Evolutionary conservation across 2,113 vertebrate species (phyloP).

Genomic region (Alethe diademata): DNA sequence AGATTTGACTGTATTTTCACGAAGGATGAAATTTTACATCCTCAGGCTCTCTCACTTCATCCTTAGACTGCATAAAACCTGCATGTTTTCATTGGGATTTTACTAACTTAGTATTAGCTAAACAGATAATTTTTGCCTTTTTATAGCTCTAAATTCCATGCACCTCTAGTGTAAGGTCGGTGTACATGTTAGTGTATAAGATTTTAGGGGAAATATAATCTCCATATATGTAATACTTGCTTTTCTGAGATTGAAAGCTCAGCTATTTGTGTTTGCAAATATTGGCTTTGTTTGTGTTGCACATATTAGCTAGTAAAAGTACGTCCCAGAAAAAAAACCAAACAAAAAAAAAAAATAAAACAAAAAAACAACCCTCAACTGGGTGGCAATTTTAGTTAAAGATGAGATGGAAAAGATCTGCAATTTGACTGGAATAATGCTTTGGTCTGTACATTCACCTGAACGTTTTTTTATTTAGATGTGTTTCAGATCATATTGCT

Average conservation of each 20-base stretch:
- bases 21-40: background rate
- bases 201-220: background rate
- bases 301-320: background rate
- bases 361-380: too few species aligned
- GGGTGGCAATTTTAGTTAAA: background rate
- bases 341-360: too few species aligned
- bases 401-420: background rate
- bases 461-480: background rate
- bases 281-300: too few species aligned
- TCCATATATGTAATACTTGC: background rate
- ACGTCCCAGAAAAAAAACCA: rapidly evolving
- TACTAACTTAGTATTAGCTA: background rate
- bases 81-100: background rate
- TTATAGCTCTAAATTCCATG: background rate
- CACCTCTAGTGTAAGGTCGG: background rate
- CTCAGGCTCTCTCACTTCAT: background rate
- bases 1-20: background rate
- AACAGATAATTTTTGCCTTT: background rate
- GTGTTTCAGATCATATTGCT: background rate
- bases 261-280: background rate
- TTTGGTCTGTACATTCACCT: background rate
- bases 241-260: background rate
- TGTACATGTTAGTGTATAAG: rapidly evolving
- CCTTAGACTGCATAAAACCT: background rate
- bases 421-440: background rate